A percentile compares a stretch with the other conserved stretches of the same genome.
Conservation (phyloP, 2,113 vertebrate species). For the Mesocricetus auratus region DNA sequence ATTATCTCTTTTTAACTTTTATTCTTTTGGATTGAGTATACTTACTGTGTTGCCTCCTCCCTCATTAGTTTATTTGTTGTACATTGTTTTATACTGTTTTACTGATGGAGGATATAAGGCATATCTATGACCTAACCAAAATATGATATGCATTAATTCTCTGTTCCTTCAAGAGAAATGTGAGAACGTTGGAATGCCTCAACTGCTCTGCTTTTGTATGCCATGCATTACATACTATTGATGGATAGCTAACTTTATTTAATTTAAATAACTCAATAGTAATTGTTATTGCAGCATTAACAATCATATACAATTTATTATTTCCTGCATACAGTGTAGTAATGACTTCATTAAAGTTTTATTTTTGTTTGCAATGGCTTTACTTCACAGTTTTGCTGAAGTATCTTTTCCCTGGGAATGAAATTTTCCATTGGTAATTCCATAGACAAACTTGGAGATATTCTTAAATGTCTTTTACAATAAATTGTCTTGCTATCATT, state of each 20-base stretch:
- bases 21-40: neutral
- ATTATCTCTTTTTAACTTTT: neutral
- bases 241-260: constrained; percentile 13
- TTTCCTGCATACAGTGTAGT: neutral
- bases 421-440: neutral
- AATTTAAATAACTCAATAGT: neutral
- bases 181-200: neutral
- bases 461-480: neutral
- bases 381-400: neutral
- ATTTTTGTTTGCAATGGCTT: neutral
- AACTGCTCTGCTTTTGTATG: neutral
- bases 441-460: neutral
- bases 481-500: neutral
- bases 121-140: neutral
- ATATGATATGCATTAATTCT: neutral
- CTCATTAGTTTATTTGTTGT: constrained; percentile 30
- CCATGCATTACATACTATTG: neutral
- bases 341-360: neutral
- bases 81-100: neutral
- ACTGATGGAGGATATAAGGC: neutral
- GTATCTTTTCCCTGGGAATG: neutral
- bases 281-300: neutral
- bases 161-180: neutral
- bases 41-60: neutral
- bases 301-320: neutral